Evolutionary conservation across 2,113 vertebrate species (phyloP).

Genomic region (cattle (Bos taurus)): ARS-UCD2.0 NC_037335.1:35394001-35394500

Average conservation of each 20-base stretch:
- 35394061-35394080: not conserved
- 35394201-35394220: not conserved
- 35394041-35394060: not conserved
- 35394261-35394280: not conserved
- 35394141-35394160: not conserved
- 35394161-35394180: not conserved
- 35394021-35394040: not conserved
- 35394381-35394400: not conserved
- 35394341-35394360: not conserved
- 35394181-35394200: not conserved
- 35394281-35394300: not conserved
- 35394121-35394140: not conserved
- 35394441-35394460: not conserved
- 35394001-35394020: not conserved
- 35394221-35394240: not conserved
- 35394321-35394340: not conserved
- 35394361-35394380: not conserved
- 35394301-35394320: not conserved
- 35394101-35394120: not conserved
- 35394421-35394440: not conserved
- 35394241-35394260: fast-evolving
- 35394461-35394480: not conserved
- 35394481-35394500: not conserved
- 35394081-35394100: not conserved
- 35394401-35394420: not conserved